These are phyloP conservation scores for Echinometra lucunter DNA, from an alignment of 53 echinoderm and acorn worm species.

Conservation along the genomic window DNA sequence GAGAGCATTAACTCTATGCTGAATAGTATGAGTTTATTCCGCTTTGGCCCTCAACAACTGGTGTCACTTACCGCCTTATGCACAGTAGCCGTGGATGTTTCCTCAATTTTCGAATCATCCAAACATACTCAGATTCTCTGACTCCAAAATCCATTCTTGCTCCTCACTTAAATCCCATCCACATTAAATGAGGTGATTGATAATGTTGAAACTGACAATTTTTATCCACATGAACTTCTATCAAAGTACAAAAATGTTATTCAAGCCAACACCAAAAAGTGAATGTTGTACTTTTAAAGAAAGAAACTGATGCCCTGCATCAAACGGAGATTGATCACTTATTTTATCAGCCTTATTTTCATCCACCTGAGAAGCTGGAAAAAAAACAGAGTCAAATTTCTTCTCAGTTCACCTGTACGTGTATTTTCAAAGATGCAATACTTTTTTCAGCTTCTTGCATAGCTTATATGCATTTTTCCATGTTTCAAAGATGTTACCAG, in stretches of 20 bases:
- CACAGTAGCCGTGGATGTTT: slow-evolving; percentile 31
- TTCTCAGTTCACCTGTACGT: too few relatives aligned
- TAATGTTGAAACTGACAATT: background rate
- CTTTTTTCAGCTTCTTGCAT: too few relatives aligned
- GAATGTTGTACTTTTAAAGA: background rate
- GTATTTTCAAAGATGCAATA: too few relatives aligned
- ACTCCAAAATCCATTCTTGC: background rate
- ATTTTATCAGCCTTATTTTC: too few relatives aligned
- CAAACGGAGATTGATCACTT: background rate
- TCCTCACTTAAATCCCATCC: background rate
- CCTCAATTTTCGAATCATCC: slow-evolving; percentile 26
- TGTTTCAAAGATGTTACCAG: too few relatives aligned
- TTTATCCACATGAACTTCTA: background rate
- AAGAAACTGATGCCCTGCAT: background rate
- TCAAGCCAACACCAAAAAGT: background rate
- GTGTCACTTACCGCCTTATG: background rate
- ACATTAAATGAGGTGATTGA: background rate
- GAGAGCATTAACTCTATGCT: too few relatives aligned
- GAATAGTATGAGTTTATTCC: too few relatives aligned
- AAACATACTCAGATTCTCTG: slow-evolving; percentile 19
- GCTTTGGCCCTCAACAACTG: background rate
- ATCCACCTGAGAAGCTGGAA: too few relatives aligned
- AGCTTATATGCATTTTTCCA: too few relatives aligned
- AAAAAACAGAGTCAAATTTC: too few relatives aligned
- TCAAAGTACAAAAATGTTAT: background rate